Base-by-base conservation (phyloP, 2,113 vertebrate species). In the Sterrhoptilus dennistouni region DNA sequence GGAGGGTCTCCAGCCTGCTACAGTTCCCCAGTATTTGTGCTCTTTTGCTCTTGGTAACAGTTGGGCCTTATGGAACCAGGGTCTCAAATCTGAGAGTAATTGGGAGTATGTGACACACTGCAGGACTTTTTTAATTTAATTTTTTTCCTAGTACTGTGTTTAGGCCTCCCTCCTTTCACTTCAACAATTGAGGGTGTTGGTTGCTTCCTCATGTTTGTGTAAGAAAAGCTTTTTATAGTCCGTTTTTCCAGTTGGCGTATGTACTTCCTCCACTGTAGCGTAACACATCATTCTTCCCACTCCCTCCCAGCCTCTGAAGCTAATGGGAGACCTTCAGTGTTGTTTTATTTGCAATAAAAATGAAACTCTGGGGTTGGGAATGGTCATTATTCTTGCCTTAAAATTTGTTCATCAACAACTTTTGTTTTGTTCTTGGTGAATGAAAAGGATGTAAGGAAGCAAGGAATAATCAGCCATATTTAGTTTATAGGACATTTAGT, bases 171-270 rank as follows among this genome's bases (percentile, higher is more conserved):
- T 87, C 80, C 77, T 91, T 93, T 96, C 42, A 27, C 44, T 76
- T 65, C 94, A 93, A 96, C 93, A 97, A 95, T 97, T 95, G 66
- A 97, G 97, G 96, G 97, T 97, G 95, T 97, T 94, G 95, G 93
- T 97, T 96, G 75, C 81, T 98, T 98, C 97, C 96, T 97, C 17
- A 28, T 93, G 95, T 95, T 97, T 96, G 84, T 95, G 80, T 95
- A 89, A 97, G 93, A 93, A 79, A 91, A 89, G 86, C 75, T 96
- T 97, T 97, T 96, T 95, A 97, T 96, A 95, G 96, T 95, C 81
- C 57, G 0, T 89, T 95, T 96, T 96, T 97, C 95, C 95, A 96
- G 84, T 78, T 90, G 91, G 68, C 7, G 14, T 92, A 13, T 52
- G 84, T 79, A 91, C 87, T 97, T 97, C 96, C 96, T 95, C 66